phyloP scores from a whole-genome alignment of 2,888 invertebrate species.

The Chloromyia formosa region DNA sequence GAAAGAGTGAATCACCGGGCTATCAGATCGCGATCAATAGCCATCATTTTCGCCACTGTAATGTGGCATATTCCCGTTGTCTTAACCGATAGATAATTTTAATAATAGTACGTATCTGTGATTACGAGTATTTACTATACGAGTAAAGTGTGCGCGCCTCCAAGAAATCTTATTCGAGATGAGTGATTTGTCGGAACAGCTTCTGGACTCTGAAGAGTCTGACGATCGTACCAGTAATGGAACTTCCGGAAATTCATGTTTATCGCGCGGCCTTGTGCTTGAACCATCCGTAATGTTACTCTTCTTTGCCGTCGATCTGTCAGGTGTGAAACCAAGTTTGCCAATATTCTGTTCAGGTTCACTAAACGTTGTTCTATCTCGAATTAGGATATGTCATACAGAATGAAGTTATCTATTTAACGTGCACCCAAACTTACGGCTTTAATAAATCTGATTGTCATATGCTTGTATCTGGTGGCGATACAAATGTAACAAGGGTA shows the following conservation, averaged over 20 bases:
- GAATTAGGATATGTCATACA: constrained; percentile 65
- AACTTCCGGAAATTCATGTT: not conserved
- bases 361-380: constrained; percentile 5
- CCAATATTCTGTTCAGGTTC: not conserved
- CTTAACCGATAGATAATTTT: too few species aligned
- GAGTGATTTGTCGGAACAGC: constrained; percentile 14
- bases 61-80: too few species aligned
- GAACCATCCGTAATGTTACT: constrained; percentile 56
- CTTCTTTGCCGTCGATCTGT: constrained; percentile 59
- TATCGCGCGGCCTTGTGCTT: constrained; percentile 16
- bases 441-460: constrained; percentile 70
- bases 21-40: too few species aligned
- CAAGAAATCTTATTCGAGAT: not conserved
- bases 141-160: too few species aligned
- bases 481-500: constrained; percentile 66
- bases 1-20: too few species aligned
- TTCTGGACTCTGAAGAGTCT: not conserved
- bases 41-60: too few species aligned
- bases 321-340: constrained; percentile 47
- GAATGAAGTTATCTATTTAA: constrained; percentile 75
- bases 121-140: too few species aligned
- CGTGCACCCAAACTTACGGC: constrained; percentile 71
- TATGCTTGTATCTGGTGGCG: constrained; percentile 62
- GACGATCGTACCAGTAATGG: not conserved
- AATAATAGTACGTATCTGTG: too few species aligned